These are phyloP conservation scores for Neopipo cinnamomea DNA, from an alignment of 2,113 vertebrate species.

Conservation along the genomic window DNA sequence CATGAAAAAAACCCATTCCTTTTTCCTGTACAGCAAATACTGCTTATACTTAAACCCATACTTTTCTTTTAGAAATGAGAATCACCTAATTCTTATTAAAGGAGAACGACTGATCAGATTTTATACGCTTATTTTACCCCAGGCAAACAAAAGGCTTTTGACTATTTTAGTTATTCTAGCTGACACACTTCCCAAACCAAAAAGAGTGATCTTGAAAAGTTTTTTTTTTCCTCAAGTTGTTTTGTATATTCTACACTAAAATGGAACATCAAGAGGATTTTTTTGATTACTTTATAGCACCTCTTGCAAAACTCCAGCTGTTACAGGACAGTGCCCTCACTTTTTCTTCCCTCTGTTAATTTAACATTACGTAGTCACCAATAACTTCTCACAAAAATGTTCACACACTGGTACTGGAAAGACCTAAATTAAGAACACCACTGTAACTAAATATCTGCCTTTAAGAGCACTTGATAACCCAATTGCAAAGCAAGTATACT, in stretches of 20 bases:
- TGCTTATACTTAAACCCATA: background rate
- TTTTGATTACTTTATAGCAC: background rate
- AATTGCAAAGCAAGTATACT: background rate
- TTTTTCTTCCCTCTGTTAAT: background rate
- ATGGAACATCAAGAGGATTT: background rate
- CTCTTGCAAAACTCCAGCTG: background rate
- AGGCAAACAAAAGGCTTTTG: background rate
- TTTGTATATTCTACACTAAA: background rate
- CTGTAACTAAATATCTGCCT: background rate
- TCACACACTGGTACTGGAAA: background rate
- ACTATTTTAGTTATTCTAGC: background rate
- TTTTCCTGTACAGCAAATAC: background rate
- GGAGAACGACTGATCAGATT: background rate
- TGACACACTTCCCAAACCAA: background rate
- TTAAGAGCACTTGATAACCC: background rate
- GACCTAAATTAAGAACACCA: background rate
- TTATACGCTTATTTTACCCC: background rate
- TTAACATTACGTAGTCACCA: background rate
- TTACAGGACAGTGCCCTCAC: background rate
- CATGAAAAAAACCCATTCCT: background rate
- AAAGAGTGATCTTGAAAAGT: background rate
- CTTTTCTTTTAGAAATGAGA: background rate
- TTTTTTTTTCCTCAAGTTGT: background rate
- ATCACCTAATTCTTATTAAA: background rate
- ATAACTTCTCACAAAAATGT: background rate